Base-by-base conservation (phyloP, 1,140 invertebrate species). In the Hycleus cichorii region DNA sequence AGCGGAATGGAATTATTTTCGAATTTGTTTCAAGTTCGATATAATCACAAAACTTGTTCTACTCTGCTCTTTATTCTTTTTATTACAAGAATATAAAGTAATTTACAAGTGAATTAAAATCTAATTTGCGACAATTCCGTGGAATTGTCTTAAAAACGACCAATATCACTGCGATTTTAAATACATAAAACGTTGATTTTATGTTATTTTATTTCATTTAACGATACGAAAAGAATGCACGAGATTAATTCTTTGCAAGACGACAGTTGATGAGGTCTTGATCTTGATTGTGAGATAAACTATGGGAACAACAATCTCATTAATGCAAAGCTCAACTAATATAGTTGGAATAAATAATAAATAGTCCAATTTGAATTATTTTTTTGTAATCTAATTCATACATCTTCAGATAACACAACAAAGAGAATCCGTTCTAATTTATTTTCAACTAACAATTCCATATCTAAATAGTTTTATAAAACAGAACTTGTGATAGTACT, bases 261-360 rank as follows among this genome's bases (percentile, higher is more conserved):
- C 57, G 64, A 66, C 64, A 66, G 62, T 54, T 66, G 64, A 66
- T 66, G 64, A 61, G 64, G 64, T 66, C 57, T 63, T 46, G 59
- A 66, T 66, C 62, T 7, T 18, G 18, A 18, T 18, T 18, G 18
- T 44, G 45, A 64, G 64, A 61, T 61, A 63, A 49, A 48, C 58
- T 59, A 64, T 66, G 64, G 64, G 64, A 66, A 66, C 59, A 64
- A 64, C 64, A 51, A 58, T 64, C 64, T 66, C 64, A 66, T 66
- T 66, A 66, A 66, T 66, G 64, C 64, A 66, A 60, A 64, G 64
- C 59, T 57, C 3, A 32, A 32, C 32, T 32, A 32, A 32, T 32
- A 32, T 32, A 32, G 32, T 32, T 32, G 60, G 46, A 32, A 32
- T 32, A 32, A 32, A 32, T 32, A 32, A 32, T 32, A 32, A 32